Evolutionary conservation across 2,888 invertebrate species (phyloP), one percentile per base, ranked within the genome.

Genomic region (Sminthurinus aureus): DNA sequence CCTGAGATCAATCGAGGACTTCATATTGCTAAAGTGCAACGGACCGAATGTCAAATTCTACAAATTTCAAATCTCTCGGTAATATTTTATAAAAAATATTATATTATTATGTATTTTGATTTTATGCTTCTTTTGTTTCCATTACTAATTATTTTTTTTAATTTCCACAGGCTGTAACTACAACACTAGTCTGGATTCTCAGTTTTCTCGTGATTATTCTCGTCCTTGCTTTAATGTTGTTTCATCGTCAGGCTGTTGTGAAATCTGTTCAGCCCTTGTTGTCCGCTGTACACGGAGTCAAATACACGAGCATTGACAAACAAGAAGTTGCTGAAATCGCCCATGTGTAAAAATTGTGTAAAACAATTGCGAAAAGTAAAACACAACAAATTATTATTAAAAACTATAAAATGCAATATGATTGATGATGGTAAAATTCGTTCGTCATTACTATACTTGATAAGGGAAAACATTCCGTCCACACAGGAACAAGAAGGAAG

Each of bases 251-350:
- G 83, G 91, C 92, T 85, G 90, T 94, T 75, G 92, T 92, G 86
- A 91, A 91, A 13, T 92, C 92, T 89, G 91, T 93, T 69, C 91
- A 91, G 52, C 94, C 94, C 0, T 91, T 94, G 52, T 91, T 94
- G 76, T 92, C 92, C 82, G 93, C 94, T 67, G 92, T 93, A 66
- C 92, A 93, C 89, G 94, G 94, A 89, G 94, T 94, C 66, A 94
- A 94, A 86, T 95, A 95, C 88, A 94, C 94, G 0, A 93, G 94
- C 12, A 94, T 95, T 87, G 92, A 92, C 84, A 93, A 93, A 87
- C 92, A 92, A 86, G 91, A 89, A 52, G 52, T 69, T 13, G 90
- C 91, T 79, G 91, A 91, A 87, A 90, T 90, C 87, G 90, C 88
- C 18, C 88, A 88, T 83, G 88, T 88, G 20, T 88, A 64, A 78